Evolutionary conservation across 2,113 vertebrate species (phyloP), one percentile per base, ranked within the genome.

Genomic region (Emydocephalus ijimae): DNA sequence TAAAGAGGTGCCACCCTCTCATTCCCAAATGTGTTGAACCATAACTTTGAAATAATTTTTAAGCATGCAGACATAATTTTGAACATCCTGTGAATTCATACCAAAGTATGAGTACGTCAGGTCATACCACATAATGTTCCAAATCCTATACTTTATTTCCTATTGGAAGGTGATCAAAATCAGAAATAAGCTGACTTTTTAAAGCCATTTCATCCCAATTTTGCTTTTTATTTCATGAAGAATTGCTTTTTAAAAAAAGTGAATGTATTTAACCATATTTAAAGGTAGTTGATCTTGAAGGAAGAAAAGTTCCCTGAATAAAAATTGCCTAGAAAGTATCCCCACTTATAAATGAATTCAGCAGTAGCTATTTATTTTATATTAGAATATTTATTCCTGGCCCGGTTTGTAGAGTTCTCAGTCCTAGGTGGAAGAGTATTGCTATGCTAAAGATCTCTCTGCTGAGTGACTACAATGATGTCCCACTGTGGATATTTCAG

Each of bases 401-500:
- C 90, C 91, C 91, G 89, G 64, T 5, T 91, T 95, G 93, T 96
- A 85, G 88, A 8, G 94, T 96, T 93, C 90, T 91, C 93, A 89
- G 87, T 12, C 21, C 11, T 3, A 54, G 52, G 90, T 59, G 34
- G 90, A 93, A 91, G 91, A 91, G 92, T 93, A 91, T 95, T 1
- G 0, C 59, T 64, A 61, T 9, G 94, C 93, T 91, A 94, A 95
- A 96, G 95, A 96, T 97, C 95, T 95, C 94, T 87, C 90, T 29
- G 50, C 95, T 54, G 7, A 24, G 96, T 94, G 97, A 93, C 96
- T 88, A 94, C 95, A 96, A 95, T 92, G 50, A 85, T 89, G 93
- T 94, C 95, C 95, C 97, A 92, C 90, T 91, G 96, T 97, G 97
- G 96, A 96, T 96, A 98, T 96, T 97, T 96, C 96, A 91, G 91